A percentile compares a stretch with the other conserved stretches of the same genome.
These are phyloP conservation scores for Drosophila maculinotata DNA, from an alignment of 2,888 invertebrate species.

Conservation along the genomic window DNA sequence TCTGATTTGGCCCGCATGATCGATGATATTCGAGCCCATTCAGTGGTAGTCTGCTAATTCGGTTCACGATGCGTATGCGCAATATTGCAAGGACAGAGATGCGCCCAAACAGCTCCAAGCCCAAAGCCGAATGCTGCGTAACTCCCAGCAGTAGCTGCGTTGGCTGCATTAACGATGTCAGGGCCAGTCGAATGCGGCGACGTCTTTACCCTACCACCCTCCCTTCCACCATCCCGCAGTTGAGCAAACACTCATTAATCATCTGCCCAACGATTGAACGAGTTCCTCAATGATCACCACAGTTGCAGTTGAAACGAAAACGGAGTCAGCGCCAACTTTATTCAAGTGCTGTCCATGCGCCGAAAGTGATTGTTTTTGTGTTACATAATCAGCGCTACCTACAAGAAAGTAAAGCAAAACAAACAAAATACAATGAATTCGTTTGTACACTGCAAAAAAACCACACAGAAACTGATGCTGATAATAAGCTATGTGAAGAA, in stretches of 20 bases:
- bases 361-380: constrained; percentile 66
- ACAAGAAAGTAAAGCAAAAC: constrained; percentile 52
- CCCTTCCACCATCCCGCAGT: constrained; percentile 1
- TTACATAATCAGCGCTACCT: constrained; percentile 56
- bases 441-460: constrained; percentile 18
- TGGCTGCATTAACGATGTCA: constrained; percentile 47
- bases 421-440: neutral
- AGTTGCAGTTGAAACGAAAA: constrained; percentile 35
- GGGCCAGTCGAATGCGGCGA: constrained; percentile 36
- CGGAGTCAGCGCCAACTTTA: constrained; percentile 49
- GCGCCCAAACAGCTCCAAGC: neutral
- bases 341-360: constrained; percentile 70
- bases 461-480: neutral
- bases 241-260: constrained; percentile 52
- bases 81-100: constrained; percentile 42
- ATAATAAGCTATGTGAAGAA: neutral
- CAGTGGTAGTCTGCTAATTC: neutral
- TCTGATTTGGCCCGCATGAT: constrained; percentile 30
- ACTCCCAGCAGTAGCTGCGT: constrained; percentile 48
- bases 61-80: constrained; percentile 55
- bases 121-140: constrained; percentile 52
- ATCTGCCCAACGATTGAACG: constrained; percentile 41
- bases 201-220: neutral
- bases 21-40: constrained; percentile 20
- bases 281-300: constrained; percentile 37